Conservation (phyloP, 2,888 invertebrate species). For the Dendrolimus pini region DNA sequence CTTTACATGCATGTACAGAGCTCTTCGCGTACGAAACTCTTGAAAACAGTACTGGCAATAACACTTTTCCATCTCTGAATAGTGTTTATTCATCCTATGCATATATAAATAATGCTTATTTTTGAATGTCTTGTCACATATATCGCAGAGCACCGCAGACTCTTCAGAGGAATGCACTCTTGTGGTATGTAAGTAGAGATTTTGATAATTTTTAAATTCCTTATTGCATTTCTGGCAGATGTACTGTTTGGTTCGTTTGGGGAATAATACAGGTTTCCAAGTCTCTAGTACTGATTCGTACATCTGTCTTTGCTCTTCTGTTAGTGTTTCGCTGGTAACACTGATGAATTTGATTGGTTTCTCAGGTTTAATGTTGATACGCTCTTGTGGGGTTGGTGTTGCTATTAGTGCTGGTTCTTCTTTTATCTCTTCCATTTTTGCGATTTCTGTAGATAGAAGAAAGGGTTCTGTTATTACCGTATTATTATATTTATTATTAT, state of each 20-base stretch:
- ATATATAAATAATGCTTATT: constrained; percentile 69
- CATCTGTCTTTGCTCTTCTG: constrained; percentile 62
- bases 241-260: constrained; percentile 47
- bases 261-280: constrained; percentile 59
- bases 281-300: constrained; percentile 61
- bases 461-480: no score
- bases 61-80: constrained; percentile 61
- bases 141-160: constrained; percentile 55
- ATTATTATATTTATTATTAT: no score
- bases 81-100: constrained; percentile 69
- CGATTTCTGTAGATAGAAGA: not conserved
- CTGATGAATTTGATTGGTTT: constrained; percentile 53
- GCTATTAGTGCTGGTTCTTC: not conserved
- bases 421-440: not conserved
- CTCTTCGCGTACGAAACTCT: constrained; percentile 56
- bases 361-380: constrained; percentile 8
- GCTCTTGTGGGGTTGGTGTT: not conserved
- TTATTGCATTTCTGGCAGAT: constrained; percentile 62
- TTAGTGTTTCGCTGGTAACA: constrained; percentile 48
- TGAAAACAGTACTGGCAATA: constrained; percentile 64
- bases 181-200: constrained; percentile 58
- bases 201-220: constrained; percentile 67
- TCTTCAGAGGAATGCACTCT: constrained; percentile 63
- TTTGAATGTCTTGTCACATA: constrained; percentile 63
- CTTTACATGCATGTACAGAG: constrained; percentile 61